Evolutionary conservation across 2,113 vertebrate genomes (phyloP).

Genomic region (Aspidoscelis tigris): DNA sequence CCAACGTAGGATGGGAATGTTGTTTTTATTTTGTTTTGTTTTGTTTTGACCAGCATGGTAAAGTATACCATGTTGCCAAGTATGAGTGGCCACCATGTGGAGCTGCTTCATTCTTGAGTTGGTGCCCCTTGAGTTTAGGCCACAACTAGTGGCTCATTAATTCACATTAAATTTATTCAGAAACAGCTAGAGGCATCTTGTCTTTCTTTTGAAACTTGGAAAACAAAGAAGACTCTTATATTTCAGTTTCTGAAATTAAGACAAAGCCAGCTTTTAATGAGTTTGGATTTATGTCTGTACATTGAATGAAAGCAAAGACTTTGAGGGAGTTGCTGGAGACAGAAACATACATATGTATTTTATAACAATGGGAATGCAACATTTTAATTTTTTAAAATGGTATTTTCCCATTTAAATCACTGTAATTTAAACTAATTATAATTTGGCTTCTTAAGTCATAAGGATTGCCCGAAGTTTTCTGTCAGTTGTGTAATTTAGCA

Average conservation of each 20-base stretch:
- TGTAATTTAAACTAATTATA: not conserved
- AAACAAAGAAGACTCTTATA: not conserved
- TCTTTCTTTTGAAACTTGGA: conserved; percentile 5
- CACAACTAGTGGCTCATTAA: not conserved
- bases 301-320: not conserved
- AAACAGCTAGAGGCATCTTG: not conserved
- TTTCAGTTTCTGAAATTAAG: not conserved
- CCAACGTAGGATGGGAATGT: too few species aligned
- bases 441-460: not conserved
- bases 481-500: not conserved
- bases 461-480: not conserved
- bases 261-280: too few species aligned
- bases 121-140: not conserved
- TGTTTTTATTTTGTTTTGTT: too few species aligned
- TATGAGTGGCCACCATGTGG: not conserved
- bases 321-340: too few species aligned
- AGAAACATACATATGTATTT: not conserved
- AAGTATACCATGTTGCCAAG: not conserved
- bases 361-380: not conserved
- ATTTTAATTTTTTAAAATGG: not conserved
- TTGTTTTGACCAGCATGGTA: not conserved
- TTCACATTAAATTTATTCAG: not conserved
- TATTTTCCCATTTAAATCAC: not conserved
- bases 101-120: not conserved
- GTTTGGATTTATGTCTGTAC: not conserved